Evolutionary conservation across 2,113 vertebrate species (phyloP).

Genomic region (Urocolius indicus): DNA sequence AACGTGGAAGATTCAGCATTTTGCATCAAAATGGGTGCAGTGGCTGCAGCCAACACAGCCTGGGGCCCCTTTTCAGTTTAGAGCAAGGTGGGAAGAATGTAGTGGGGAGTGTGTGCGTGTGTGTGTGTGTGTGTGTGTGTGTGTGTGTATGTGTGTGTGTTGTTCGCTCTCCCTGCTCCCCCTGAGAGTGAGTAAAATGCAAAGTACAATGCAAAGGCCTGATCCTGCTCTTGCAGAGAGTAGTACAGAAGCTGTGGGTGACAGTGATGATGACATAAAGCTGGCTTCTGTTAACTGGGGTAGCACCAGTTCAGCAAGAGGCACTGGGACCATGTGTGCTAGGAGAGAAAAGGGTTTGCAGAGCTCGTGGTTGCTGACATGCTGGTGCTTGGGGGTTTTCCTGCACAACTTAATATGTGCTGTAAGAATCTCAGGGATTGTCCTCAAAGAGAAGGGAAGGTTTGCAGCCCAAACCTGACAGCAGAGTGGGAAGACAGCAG

Average conservation of each 20-base stretch:
- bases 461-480: not conserved
- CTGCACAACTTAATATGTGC: not conserved
- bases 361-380: not conserved
- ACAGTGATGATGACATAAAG: not conserved
- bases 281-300: not conserved
- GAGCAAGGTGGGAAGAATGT: rapidly evolving
- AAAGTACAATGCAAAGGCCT: not conserved
- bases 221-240: not conserved
- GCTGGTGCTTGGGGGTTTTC: not conserved
- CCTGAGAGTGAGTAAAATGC: not conserved
- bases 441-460: not conserved
- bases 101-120: too few relatives aligned
- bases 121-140: not conserved
- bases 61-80: not conserved
- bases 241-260: not conserved
- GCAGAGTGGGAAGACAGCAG: not conserved
- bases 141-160: not conserved
- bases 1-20: not conserved
- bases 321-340: rapidly evolving
- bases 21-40: not conserved
- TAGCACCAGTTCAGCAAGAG: rapidly evolving
- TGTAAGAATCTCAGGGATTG: not conserved
- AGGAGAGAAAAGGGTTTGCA: not conserved
- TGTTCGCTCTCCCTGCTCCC: not conserved
- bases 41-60: not conserved